phyloP scores from a whole-genome alignment of 1,140 invertebrate species.

The Drosophila mayri region DNA sequence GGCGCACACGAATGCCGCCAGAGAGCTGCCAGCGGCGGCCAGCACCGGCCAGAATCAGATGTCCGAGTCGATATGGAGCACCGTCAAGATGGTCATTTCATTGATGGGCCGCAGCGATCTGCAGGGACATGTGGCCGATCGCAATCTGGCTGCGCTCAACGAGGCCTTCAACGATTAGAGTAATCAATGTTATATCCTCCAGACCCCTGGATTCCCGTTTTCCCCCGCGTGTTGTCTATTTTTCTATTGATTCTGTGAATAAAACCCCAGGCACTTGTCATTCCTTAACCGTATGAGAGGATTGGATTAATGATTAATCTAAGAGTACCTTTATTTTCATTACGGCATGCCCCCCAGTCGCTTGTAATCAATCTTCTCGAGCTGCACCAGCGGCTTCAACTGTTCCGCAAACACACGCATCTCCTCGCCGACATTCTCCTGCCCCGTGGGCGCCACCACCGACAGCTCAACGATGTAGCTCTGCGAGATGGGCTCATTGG shows the following conservation, averaged over 20 bases:
- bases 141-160: constrained; percentile 73
- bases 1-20: constrained; percentile 89
- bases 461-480: constrained; percentile 98
- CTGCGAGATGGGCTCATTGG: constrained; percentile 93
- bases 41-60: constrained; percentile 87
- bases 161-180: constrained; percentile 75
- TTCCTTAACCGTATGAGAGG: neutral
- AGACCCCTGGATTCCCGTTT: neutral
- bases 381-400: constrained; percentile 94
- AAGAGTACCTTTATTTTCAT: neutral
- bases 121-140: constrained; percentile 65
- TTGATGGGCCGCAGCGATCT: constrained; percentile 94
- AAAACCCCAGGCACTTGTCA: neutral
- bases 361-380: constrained; percentile 97
- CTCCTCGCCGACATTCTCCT: constrained; percentile 97
- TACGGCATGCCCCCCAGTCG: constrained; percentile 87
- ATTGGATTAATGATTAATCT: constrained; percentile 13
- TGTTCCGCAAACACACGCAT: constrained; percentile 98
- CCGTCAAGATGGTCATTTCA: constrained; percentile 94
- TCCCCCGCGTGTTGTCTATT: constrained; percentile 2
- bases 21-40: constrained; percentile 85
- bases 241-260: constrained; percentile 1
- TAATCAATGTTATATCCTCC: neutral
- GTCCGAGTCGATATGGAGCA: constrained; percentile 98
- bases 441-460: constrained; percentile 95